A percentile compares a stretch with the other conserved stretches of the same genome.
Evolutionary conservation across 2,113 vertebrate species (phyloP).

Genomic region (Gadus macrocephalus): DNA sequence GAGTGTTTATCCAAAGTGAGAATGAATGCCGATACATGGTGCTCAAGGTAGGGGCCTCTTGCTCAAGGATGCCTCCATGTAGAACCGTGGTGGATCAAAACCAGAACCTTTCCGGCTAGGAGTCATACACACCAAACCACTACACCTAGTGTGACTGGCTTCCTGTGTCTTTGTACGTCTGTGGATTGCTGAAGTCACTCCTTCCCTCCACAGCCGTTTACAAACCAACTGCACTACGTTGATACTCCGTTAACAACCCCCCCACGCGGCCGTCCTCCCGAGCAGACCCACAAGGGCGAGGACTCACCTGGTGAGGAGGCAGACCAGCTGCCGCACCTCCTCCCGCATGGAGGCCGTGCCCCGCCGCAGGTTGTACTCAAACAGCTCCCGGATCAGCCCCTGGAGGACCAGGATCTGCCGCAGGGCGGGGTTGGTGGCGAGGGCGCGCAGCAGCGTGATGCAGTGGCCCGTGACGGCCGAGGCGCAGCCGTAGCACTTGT

Average conservation of each 20-base stretch:
- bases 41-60: too few species aligned
- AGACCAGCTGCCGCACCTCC: conserved; percentile 95
- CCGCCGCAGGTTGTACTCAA: conserved; percentile 91
- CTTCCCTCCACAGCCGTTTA: neutral
- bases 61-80: too few species aligned
- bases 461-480: conserved; percentile 96
- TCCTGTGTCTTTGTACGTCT: neutral
- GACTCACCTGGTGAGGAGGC: conserved; percentile 91
- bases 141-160: too few species aligned
- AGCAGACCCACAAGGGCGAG: neutral
- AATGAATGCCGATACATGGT: too few species aligned
- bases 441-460: conserved; percentile 89
- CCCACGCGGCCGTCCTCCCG: too few species aligned
- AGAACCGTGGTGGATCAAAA: neutral
- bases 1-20: too few species aligned
- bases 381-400: conserved; percentile 94
- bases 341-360: conserved; percentile 90
- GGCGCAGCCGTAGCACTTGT: conserved; percentile 95
- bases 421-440: conserved; percentile 93
- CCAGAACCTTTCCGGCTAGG: neutral
- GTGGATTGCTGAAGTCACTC: neutral
- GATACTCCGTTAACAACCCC: neutral
- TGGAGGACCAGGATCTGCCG: conserved; percentile 95
- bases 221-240: too few species aligned
- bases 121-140: neutral